Base-by-base conservation (phyloP, 2,888 invertebrate species). In the Merodon equestris region DNA sequence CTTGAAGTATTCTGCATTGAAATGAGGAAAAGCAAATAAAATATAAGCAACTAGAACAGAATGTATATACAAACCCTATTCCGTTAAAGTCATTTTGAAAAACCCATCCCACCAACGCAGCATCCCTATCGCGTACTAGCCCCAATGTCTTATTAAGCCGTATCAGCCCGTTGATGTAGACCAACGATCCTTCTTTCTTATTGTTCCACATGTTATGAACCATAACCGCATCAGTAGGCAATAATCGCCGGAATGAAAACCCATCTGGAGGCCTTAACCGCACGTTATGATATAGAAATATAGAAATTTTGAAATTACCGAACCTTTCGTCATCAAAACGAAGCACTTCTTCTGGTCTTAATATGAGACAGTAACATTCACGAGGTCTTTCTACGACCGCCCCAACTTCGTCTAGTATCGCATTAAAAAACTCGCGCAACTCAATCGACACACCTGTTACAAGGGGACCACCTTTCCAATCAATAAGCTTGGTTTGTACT, bases 181-280 rank as follows among this genome's bases (percentile, higher is more conserved):
- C 66, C 50, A 85, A 56, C 0, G 87, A 87, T 13, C 85, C 87
- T 68, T 87, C 88, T 13, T 83, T 84, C 15, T 85, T 87, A 44
- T 87, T 87, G 12, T 84, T 82, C 87, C 87, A 87, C 1, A 74
- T 45, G 1, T 40, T 34, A 54, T 87, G 85, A 2, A 87, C 82
- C 9, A 81, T 15, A 4, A 70, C 76, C 2, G 84, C 87, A 81
- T 87, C 82, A 1, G 70, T 68, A 2, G 76, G 66, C 9, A 36
- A 19, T 9, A 87, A 58, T 4, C 58, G 50, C 0, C 83, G 82
- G 18, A 85, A 34, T n/a, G 82, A 82, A 64, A 85, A 86, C 10
- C 86, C 87, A 9, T 81, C 58, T n/a, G 83, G 82, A 45, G 87
- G 17, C 10, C 83, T 83, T 38, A 36, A 12, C 9, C 3, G 27